A percentile compares a stretch with the other conserved stretches of the same genome.
phyloP scores from a whole-genome alignment of 2,113 vertebrate genomes.

The Macroglossus sobrinus region DNA sequence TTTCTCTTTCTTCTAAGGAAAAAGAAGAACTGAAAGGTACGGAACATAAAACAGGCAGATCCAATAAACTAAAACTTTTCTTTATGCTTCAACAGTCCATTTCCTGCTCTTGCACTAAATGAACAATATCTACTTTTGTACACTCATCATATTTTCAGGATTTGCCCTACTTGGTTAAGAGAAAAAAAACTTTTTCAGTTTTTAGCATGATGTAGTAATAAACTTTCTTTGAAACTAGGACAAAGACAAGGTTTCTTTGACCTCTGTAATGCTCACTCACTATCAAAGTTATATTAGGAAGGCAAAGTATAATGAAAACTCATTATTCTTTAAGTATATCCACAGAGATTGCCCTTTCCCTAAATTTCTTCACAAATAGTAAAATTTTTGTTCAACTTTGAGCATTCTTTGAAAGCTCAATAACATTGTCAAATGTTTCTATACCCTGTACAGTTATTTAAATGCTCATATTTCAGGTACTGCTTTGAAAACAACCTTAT shows the following conservation, averaged over 20 bases:
- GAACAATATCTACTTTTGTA: not conserved
- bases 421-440: conserved; percentile 2
- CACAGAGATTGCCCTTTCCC: not conserved
- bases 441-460: not conserved
- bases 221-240: conserved; percentile 42
- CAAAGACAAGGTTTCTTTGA: conserved; percentile 30
- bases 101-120: not conserved
- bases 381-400: conserved; percentile 36
- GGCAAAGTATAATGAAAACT: conserved; percentile 7
- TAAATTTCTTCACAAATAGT: conserved; percentile 27
- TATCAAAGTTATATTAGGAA: not conserved
- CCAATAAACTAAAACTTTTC: not conserved
- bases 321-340: conserved; percentile 18
- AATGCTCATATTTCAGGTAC: conserved; percentile 14
- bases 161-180: not conserved
- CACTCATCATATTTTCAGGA: not conserved
- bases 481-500: conserved; percentile 37
- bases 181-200: conserved; percentile 33
- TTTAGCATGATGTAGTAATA: conserved; percentile 14
- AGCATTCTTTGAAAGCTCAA: not conserved
- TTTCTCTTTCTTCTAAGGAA: not conserved
- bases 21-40: not conserved
- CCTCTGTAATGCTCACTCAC: not conserved
- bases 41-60: conserved; percentile 33
- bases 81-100: conserved; percentile 6